Evolutionary conservation across 2,888 invertebrate species (phyloP).

Genomic region (Leucophora obtusa): DNA sequence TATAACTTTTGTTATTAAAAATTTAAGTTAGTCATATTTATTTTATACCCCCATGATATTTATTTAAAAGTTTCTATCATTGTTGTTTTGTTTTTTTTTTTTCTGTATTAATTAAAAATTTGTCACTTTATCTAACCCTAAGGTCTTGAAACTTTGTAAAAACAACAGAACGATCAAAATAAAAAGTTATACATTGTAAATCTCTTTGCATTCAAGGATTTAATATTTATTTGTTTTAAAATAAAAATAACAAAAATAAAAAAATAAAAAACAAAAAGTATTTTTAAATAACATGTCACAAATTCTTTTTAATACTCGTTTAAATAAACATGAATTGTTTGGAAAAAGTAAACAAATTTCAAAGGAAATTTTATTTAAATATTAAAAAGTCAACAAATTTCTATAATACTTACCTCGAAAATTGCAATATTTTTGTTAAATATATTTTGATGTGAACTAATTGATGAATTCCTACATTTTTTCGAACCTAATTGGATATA

Average conservation of each 20-base stretch:
- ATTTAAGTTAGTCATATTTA: background rate
- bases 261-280: background rate
- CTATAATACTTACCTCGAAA: too few relatives aligned
- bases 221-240: background rate
- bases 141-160: background rate
- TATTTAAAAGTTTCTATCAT: background rate
- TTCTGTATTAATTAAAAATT: constrained; percentile 34
- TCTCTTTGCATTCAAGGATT: background rate
- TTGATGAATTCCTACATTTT: too few relatives aligned
- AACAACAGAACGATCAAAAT: background rate
- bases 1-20: background rate
- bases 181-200: background rate
- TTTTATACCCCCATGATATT: background rate
- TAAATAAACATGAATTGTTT: background rate
- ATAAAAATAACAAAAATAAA: background rate
- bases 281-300: background rate
- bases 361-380: too few relatives aligned
- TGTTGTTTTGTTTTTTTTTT: background rate
- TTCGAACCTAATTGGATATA: too few relatives aligned
- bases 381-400: too few relatives aligned
- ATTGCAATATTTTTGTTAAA: too few relatives aligned
- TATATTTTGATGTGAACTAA: too few relatives aligned
- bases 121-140: constrained; percentile 2
- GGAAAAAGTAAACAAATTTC: too few relatives aligned
- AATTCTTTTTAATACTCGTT: background rate